A percentile compares a stretch with the other conserved stretches of the same genome.
phyloP scores from a whole-genome alignment of 2,797 vertebrate genomes.

The Myiotriccus ornatus region DNA sequence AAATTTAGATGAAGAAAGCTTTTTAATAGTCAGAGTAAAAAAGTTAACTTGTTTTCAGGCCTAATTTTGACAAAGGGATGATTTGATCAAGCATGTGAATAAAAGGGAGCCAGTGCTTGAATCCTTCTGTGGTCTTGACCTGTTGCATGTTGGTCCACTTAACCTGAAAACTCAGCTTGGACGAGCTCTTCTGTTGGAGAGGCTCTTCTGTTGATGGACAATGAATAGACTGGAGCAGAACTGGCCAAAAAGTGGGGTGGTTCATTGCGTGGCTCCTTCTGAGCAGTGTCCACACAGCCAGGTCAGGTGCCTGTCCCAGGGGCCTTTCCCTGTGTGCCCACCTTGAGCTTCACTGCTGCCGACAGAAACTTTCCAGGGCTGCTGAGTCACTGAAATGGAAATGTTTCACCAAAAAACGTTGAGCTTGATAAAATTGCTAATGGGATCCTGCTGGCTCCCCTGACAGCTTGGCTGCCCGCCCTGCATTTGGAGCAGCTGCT shows the following conservation, averaged over 20 bases:
- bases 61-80: background rate
- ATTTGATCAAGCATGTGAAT: background rate
- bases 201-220: background rate
- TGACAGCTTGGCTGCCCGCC: background rate
- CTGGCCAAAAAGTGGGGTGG: rapidly evolving
- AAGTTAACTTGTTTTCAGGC: background rate
- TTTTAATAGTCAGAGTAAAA: background rate
- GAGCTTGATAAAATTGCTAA: background rate
- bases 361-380: background rate
- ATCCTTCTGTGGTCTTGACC: background rate
- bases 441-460: background rate
- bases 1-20: background rate
- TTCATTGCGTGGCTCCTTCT: background rate
- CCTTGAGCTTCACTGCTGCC: rapidly evolving
- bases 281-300: rapidly evolving
- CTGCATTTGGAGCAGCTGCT: background rate
- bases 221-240: background rate
- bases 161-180: background rate
- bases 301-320: background rate
- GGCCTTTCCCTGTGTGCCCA: background rate
- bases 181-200: background rate
- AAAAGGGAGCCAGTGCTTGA: background rate
- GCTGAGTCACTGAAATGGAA: background rate
- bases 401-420: background rate
- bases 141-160: background rate